Percentiles rank a stretch among this genome's conserved stretches.
Conservation (phyloP, 2,888 invertebrate species). For the Brachyptera risi region DNA sequence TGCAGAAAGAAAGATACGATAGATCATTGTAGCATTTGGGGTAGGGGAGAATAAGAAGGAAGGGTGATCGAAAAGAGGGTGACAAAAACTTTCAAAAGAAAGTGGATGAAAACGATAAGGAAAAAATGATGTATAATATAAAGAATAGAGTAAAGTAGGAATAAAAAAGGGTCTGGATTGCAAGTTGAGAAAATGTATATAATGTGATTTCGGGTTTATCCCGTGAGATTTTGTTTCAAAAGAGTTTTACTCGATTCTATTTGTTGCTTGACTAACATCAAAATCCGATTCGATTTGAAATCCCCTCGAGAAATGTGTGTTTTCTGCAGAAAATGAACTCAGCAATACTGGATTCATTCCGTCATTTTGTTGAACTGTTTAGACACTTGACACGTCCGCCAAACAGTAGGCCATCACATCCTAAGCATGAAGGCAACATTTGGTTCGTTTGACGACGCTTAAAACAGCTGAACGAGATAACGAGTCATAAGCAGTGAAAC, state of each 20-base stretch:
- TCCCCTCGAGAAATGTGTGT: no score
- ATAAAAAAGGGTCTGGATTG: not conserved
- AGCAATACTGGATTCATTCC: no score
- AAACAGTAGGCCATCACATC: no score
- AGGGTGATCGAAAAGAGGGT: not conserved
- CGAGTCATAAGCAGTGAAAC: no score
- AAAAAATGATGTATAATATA: not conserved
- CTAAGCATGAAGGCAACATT: no score
- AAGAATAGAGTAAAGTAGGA: not conserved
- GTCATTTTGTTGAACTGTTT: no score
- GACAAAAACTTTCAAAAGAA: not conserved
- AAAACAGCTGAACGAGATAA: no score
- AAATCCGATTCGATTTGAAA: constrained; percentile 8
- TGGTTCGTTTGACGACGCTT: no score
- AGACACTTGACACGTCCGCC: no score
- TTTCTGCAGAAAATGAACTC: no score
- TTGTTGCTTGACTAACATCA: constrained; percentile 4
- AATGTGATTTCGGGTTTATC: constrained; percentile 4
- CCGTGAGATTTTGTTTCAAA: not conserved
- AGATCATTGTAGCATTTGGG: constrained; percentile 10
- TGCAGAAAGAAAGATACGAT: constrained; percentile 5
- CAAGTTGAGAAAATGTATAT: not conserved
- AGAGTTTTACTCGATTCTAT: not conserved
- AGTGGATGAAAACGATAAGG: not conserved
- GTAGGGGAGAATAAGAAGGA: not conserved